Conservation (phyloP, 2,797 vertebrate species). For the Falco naumanni region DNA sequence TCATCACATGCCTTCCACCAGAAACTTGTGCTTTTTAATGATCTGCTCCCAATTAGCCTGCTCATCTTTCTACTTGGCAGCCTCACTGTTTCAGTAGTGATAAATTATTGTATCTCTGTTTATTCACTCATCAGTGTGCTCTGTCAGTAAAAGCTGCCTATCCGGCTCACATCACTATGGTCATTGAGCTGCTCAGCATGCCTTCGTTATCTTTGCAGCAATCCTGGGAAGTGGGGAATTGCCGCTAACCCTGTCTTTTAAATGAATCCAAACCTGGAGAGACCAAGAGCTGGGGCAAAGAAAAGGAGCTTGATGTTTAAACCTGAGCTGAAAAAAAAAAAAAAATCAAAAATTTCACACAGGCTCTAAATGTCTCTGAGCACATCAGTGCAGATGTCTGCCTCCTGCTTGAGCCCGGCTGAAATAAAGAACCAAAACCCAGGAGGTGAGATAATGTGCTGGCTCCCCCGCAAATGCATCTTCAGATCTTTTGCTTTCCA, state of each 20-base stretch:
- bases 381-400: neutral
- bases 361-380: neutral
- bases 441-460: neutral
- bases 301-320: neutral
- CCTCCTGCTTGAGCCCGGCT: neutral
- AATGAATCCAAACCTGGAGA: neutral
- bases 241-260: neutral
- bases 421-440: neutral
- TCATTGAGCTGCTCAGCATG: neutral
- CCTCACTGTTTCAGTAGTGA: neutral
- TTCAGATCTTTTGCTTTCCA: neutral
- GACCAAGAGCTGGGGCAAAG: neutral
- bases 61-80: slow-evolving; percentile 15
- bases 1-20: fast-evolving
- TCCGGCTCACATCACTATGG: neutral
- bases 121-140: neutral
- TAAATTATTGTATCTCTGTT: neutral
- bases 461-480: neutral
- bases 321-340: neutral
- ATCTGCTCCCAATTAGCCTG: neutral
- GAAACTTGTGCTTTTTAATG: neutral
- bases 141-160: neutral
- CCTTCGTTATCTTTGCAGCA: neutral
- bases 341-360: neutral
- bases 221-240: neutral